These are phyloP conservation scores for Corbicula japonica DNA, from an alignment of 2,888 invertebrate species.

Conservation along the genomic window DNA sequence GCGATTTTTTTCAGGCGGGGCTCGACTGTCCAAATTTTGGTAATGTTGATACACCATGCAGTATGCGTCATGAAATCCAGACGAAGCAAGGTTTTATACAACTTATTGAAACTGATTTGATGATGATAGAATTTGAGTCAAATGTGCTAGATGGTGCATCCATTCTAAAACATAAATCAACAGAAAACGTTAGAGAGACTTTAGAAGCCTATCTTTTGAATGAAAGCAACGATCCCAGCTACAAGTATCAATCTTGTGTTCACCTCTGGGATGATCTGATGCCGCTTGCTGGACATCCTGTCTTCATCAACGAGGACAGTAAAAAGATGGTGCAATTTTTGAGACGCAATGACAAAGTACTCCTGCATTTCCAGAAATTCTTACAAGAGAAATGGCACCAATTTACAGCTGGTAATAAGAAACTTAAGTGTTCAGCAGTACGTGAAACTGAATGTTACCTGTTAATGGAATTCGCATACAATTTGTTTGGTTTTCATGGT, in stretches of 20 bases:
- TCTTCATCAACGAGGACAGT: slow-evolving; percentile 13
- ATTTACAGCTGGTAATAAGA: not conserved
- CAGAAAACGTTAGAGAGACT: not conserved
- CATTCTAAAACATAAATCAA: slow-evolving; percentile 16
- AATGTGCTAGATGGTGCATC: slow-evolving; percentile 51
- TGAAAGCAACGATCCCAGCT: slow-evolving; percentile 8
- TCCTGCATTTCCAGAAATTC: not conserved
- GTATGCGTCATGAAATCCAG: slow-evolving; percentile 22
- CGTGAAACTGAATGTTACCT: slow-evolving; percentile 12
- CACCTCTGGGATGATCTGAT: slow-evolving; percentile 39
- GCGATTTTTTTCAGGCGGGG: slow-evolving; percentile 31
- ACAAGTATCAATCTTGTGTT: slow-evolving; percentile 39
- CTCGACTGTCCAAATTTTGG: slow-evolving; percentile 26
- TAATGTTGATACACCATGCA: slow-evolving; percentile 29
- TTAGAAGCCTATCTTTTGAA: slow-evolving; percentile 10
- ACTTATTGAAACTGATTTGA: slow-evolving; percentile 51
- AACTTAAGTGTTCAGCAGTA: slow-evolving; percentile 7
- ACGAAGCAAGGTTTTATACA: slow-evolving; percentile 13
- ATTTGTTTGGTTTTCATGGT: slow-evolving; percentile 1
- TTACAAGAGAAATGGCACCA: slow-evolving; percentile 5
- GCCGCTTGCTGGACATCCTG: slow-evolving; percentile 24
- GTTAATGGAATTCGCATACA: slow-evolving; percentile 1
- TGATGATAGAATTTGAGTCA: slow-evolving; percentile 53
- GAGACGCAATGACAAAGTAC: not conserved
- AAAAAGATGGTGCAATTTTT: not conserved